These are phyloP conservation scores for Chalcis sispes DNA, from an alignment of 2,888 invertebrate species.

Conservation along the genomic window DNA sequence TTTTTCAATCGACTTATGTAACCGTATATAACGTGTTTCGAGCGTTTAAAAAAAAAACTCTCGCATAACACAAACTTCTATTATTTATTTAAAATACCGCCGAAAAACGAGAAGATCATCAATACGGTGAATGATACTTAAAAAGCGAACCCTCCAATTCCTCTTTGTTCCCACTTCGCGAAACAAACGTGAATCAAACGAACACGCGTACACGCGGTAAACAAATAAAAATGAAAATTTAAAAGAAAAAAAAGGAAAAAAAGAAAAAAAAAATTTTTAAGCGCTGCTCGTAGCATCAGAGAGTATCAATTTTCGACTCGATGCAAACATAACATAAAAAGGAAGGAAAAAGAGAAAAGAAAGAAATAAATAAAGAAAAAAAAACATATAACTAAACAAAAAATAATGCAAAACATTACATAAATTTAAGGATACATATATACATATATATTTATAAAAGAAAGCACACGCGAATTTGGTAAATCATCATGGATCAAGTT, in stretches of 20 bases:
- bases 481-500: conserved; percentile 34
- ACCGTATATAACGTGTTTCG: too few relatives aligned
- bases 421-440: too few relatives aligned
- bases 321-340: neutral
- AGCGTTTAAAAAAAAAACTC: too few relatives aligned
- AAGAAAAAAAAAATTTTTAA: too few relatives aligned
- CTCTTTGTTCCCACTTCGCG: too few relatives aligned
- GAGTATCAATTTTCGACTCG: conserved; percentile 4
- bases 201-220: too few relatives aligned
- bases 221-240: neutral
- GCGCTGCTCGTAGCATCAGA: neutral
- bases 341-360: neutral
- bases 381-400: too few relatives aligned
- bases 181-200: neutral
- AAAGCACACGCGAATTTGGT: neutral
- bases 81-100: conserved; percentile 1
- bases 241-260: too few relatives aligned
- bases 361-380: neutral
- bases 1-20: too few relatives aligned
- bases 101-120: neutral
- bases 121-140: neutral
- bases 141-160: too few relatives aligned
- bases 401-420: too few relatives aligned
- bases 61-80: neutral
- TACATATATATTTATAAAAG: too few relatives aligned